Conservation (phyloP, 1,140 invertebrate genomes). For the Penaeus japonicus region DNA sequence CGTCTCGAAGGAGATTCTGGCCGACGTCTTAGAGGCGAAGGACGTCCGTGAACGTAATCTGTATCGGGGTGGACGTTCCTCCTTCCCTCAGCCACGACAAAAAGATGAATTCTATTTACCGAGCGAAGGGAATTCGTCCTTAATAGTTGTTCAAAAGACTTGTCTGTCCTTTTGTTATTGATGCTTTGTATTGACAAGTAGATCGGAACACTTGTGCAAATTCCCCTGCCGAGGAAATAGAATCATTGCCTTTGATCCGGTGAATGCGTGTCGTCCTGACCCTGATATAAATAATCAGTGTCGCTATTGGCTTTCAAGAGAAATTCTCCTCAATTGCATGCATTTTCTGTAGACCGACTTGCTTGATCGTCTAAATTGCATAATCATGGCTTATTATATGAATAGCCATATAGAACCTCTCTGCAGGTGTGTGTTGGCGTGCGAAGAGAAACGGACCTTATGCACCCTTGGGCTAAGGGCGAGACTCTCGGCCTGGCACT, state of each 20-base stretch:
- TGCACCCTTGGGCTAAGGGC: not conserved
- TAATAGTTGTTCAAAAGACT: too few relatives aligned
- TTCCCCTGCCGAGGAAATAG: slow-evolving; percentile 3
- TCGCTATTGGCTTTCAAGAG: slow-evolving; percentile 39
- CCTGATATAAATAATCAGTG: slow-evolving; percentile 26
- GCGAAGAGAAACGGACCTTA: not conserved
- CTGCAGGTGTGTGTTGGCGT: slow-evolving; percentile 22
- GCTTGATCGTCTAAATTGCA: slow-evolving; percentile 40
- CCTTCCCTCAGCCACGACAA: too few relatives aligned
- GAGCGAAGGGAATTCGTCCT: too few relatives aligned
- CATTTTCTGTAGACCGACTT: slow-evolving; percentile 33
- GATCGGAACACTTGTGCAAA: too few relatives aligned
- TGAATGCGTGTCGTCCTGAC: slow-evolving; percentile 4
- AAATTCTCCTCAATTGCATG: slow-evolving; percentile 39
- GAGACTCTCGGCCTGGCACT: not conserved
- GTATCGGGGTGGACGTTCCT: too few relatives aligned
- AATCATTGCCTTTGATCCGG: slow-evolving; percentile 26
- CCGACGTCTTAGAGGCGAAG: too few relatives aligned
- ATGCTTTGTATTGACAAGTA: too few relatives aligned
- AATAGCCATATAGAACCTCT: slow-evolving; percentile 23
- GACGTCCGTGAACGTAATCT: too few relatives aligned
- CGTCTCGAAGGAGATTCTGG: too few relatives aligned
- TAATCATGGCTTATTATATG: slow-evolving; percentile 36
- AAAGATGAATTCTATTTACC: too few relatives aligned
- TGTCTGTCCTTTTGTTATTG: too few relatives aligned